Conservation (phyloP, 2,797 vertebrate species). For the Apogon hyalosoma region DNA sequence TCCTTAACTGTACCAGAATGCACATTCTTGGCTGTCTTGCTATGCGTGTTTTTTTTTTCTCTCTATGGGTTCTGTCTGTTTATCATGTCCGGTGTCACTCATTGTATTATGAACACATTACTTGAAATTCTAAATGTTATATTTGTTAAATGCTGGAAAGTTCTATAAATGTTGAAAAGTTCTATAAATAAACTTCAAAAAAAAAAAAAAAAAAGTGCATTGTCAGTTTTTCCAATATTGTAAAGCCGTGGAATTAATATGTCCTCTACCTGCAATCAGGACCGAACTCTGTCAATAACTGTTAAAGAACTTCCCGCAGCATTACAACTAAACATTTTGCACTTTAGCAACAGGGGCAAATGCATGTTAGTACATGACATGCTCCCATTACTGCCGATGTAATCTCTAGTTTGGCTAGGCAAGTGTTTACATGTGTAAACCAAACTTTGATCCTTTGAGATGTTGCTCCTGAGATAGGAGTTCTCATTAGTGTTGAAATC, state of each 20-base stretch:
- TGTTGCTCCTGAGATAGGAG: slow-evolving; percentile 19
- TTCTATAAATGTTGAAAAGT: too few species aligned
- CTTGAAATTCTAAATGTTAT: too few species aligned
- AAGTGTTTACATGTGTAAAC: slow-evolving; percentile 62
- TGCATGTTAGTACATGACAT: slow-evolving; percentile 13
- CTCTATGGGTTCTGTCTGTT: too few species aligned
- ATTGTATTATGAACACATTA: too few species aligned
- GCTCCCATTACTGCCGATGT: slow-evolving; percentile 44
- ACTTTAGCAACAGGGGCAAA: slow-evolving; percentile 17
- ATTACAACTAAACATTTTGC: slow-evolving; percentile 47
- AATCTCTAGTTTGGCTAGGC: slow-evolving; percentile 24
- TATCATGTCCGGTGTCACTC: too few species aligned
- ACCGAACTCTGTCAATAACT: slow-evolving; percentile 26
- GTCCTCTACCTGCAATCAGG: slow-evolving; percentile 16
- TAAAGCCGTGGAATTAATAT: slow-evolving; percentile 24
- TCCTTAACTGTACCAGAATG: too few species aligned
- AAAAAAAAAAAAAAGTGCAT: too few species aligned
- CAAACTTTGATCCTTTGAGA: slow-evolving; percentile 52
- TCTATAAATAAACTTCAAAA: too few species aligned
- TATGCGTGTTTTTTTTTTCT: too few species aligned
- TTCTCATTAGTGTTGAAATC: slow-evolving; percentile 66
- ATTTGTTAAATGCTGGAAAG: too few species aligned
- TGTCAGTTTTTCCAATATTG: too few species aligned
- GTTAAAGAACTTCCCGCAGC: slow-evolving; percentile 32
- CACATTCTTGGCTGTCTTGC: too few species aligned